Conservation (phyloP, 2,113 vertebrate species). For the Meriones unguiculatus region DNA sequence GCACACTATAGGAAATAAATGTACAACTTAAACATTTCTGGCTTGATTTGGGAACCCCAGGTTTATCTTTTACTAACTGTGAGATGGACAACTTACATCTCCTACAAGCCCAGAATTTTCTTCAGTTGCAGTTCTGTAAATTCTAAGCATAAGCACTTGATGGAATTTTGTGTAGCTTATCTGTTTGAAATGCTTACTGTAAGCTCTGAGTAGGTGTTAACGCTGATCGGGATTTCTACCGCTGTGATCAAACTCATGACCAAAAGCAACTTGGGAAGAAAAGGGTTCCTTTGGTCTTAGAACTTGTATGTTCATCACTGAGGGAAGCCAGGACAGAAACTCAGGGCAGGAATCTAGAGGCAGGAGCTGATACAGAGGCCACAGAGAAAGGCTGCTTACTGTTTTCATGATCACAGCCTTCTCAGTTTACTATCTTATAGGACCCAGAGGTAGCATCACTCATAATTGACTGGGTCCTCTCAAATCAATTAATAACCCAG, state of each 20-base stretch:
- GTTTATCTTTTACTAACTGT: background rate
- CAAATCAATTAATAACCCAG: too few relatives aligned
- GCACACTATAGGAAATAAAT: background rate
- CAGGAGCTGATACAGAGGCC: background rate
- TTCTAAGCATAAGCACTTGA: background rate
- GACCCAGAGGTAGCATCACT: too few relatives aligned
- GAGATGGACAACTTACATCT: background rate
- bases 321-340: background rate
- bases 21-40: background rate
- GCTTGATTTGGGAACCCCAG: background rate
- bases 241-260: background rate
- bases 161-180: background rate
- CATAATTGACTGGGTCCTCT: background rate
- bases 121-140: slow-evolving; percentile 36
- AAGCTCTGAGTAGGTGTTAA: background rate
- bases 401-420: background rate
- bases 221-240: background rate
- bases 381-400: background rate
- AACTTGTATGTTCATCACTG: background rate
- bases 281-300: background rate
- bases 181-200: background rate
- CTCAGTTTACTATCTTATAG: background rate
- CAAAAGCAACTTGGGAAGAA: background rate
- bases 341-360: background rate
- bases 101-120: background rate